Base-by-base conservation (phyloP, 2,888 invertebrate species). In the Aromia moschata region DNA sequence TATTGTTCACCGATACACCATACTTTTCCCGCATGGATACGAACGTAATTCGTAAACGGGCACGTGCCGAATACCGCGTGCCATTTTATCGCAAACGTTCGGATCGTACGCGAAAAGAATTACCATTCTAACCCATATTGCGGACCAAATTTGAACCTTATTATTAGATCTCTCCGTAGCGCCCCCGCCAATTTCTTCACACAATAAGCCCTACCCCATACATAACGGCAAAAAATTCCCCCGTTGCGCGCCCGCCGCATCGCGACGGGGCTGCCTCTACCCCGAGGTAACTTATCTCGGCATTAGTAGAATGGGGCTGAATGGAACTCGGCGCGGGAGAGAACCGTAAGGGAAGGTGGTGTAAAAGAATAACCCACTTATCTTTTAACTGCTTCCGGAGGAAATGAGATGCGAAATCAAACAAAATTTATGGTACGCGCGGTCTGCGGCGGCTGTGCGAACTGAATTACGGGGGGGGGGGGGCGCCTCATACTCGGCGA, bases 181-280 rank as follows among this genome's bases (percentile, higher is more conserved):
- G n/a, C n/a, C n/a, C n/a, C n/a, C 44, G 12, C 54, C 54, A 54
- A 54, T 54, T 54, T 54, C 43, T 43, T 44, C 31, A 44, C 54
- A 54, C 33, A 54, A 54, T 54, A 54, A 54, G 31, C 44, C 10
- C 30, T 25, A 20, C 40, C 51, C 44, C 25, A 44, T 54, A 36
- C n/a, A n/a, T n/a, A n/a, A n/a, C 14, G 33, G 44, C 14, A 54
- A 54, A 52, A 54, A 20, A 43, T n/a, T n/a, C n/a, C 55, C 31
- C 20, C 43, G 44, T 55, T 55, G 33, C 36, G 38, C 38, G 49
- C 49, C 18, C 38, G 38, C 38, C 49, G 38, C 36, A 49, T 49
- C 25, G 20, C 25, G 38, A 25, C 38, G 49, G 38, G 49, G 15
- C 37, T 40, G 49, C 49, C 17, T 1, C n/a, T 38, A 37, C 47